Evolutionary conservation across 2,113 vertebrate genomes (phyloP).

Genomic region (Uria aalge): DNA sequence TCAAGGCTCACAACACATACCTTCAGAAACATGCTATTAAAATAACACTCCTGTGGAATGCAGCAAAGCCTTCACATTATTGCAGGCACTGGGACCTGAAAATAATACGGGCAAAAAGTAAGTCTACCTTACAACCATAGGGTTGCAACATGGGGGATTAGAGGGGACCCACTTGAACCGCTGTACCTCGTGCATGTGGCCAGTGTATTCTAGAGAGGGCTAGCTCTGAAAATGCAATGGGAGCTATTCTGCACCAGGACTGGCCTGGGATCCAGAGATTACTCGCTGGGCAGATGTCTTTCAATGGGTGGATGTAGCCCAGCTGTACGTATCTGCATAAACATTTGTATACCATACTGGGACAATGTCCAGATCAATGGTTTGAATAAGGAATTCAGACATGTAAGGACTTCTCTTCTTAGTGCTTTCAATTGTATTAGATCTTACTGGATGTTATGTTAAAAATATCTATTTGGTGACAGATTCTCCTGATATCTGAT

Average conservation of each 20-base stretch:
- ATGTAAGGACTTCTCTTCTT: neutral
- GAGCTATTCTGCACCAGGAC: neutral
- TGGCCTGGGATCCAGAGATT: neutral
- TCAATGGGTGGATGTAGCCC: neutral
- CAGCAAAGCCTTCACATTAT: neutral
- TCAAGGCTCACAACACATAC: neutral
- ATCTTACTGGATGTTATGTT: neutral
- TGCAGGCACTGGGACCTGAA: neutral
- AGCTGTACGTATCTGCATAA: neutral
- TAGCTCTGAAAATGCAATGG: neutral
- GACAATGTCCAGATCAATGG: neutral
- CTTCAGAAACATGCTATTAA: neutral
- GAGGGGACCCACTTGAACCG: neutral
- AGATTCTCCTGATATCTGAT: neutral
- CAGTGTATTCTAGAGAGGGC: neutral
- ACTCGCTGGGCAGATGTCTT: neutral
- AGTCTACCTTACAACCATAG: neutral
- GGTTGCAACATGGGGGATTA: neutral
- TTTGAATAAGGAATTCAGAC: neutral
- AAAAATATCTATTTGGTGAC: neutral
- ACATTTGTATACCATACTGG: neutral
- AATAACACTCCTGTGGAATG: neutral
- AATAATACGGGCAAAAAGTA: neutral
- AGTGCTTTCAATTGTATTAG: neutral
- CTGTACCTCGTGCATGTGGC: accelerated